A percentile compares a stretch with the other conserved stretches of the same genome.
phyloP scores from a whole-genome alignment of 2,113 vertebrate species.

The Edolisoma coerulescens region DNA sequence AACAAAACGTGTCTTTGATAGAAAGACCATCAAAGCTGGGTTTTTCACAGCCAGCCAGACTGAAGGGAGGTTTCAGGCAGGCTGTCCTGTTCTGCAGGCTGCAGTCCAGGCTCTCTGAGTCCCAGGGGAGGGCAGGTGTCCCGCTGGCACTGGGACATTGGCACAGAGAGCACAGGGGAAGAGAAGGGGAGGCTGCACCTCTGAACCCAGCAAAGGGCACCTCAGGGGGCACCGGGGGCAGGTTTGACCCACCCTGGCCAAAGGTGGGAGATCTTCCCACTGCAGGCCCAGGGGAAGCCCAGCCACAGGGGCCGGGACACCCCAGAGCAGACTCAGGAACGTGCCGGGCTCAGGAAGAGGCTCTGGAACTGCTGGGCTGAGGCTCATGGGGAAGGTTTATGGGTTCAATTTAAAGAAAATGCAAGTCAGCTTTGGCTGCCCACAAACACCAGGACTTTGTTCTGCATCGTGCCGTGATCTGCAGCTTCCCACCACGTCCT shows the following conservation, averaged over 20 bases:
- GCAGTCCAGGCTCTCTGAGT: background rate
- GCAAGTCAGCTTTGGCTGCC: background rate
- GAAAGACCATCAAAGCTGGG: background rate
- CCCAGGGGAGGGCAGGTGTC: background rate
- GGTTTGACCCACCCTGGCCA: background rate
- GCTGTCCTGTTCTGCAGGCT: background rate
- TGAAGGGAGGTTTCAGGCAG: background rate
- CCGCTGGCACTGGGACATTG: rapidly evolving
- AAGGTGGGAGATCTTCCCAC: background rate
- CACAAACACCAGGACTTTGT: rapidly evolving
- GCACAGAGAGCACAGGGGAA: background rate
- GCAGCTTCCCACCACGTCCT: rapidly evolving
- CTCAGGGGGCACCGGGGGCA: background rate
- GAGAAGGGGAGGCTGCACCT: background rate
- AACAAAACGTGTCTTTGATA: background rate
- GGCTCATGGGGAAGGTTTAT: background rate
- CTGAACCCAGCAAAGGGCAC: background rate
- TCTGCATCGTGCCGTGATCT: background rate
- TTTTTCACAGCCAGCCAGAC: background rate
- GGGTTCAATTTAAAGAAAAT: background rate
- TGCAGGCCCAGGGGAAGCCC: background rate
- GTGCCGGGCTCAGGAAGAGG: rapidly evolving
- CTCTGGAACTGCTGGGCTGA: background rate
- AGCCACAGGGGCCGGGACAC: background rate
- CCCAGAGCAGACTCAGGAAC: background rate